Percentiles rank a stretch among this genome's conserved stretches.
phyloP scores from a whole-genome alignment of 2,888 invertebrate genomes.

The Apotomis betuletana region DNA sequence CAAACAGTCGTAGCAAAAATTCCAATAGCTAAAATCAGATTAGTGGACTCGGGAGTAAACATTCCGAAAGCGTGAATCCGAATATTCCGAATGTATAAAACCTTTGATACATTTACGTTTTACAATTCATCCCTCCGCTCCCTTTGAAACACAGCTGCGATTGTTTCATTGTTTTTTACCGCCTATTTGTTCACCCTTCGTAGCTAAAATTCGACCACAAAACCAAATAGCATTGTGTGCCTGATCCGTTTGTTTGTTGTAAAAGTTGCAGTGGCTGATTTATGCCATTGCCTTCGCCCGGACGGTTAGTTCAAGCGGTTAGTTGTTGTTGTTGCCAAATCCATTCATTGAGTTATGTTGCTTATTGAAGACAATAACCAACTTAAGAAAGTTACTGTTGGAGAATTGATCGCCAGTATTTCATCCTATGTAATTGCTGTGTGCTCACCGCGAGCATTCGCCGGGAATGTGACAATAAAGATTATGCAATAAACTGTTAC shows the following conservation, averaged over 20 bases:
- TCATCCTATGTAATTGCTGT: too few species aligned
- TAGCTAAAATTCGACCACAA: slow-evolving; percentile 25
- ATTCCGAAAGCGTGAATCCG: slow-evolving; percentile 11
- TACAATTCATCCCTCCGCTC: slow-evolving; percentile 24
- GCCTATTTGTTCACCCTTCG: slow-evolving; percentile 33
- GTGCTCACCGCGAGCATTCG: too few species aligned
- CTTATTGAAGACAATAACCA: background rate
- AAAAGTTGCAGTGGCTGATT: slow-evolving; percentile 19
- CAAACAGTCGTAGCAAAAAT: background rate
- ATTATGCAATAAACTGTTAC: too few species aligned
- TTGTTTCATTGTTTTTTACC: slow-evolving; percentile 33
- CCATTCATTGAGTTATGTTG: background rate
- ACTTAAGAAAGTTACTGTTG: background rate
- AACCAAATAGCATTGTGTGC: slow-evolving; percentile 22
- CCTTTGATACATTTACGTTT: slow-evolving; percentile 27
- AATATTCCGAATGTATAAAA: slow-evolving; percentile 17
- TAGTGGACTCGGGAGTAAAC: slow-evolving; percentile 26
- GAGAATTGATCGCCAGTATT: background rate
- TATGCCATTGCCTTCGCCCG: background rate
- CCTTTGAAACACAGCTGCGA: slow-evolving; percentile 31
- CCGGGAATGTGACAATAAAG: too few species aligned
- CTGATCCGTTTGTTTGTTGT: slow-evolving; percentile 13
- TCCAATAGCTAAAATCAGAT: slow-evolving; percentile 18
- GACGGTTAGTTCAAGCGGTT: background rate
- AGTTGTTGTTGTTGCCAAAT: background rate